Conservation (phyloP, 2,797 vertebrate species). For the Dermochelys coriacea region DNA sequence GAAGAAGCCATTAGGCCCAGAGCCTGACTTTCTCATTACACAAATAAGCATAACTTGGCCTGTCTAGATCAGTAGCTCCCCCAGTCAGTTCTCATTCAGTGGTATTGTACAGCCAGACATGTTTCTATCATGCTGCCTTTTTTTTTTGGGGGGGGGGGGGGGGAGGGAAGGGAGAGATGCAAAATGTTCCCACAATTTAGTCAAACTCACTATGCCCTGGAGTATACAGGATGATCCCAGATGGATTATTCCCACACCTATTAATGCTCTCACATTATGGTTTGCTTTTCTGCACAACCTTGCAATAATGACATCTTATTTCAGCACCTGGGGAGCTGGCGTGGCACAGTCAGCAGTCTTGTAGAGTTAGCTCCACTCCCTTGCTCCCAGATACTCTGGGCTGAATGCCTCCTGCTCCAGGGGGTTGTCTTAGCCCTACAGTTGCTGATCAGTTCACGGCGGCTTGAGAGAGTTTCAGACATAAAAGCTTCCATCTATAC, state of each 20-base stretch:
- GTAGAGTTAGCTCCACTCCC: neutral
- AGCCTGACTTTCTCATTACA: neutral
- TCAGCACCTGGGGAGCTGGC: accelerated
- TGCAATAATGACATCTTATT: neutral
- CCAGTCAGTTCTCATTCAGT: neutral
- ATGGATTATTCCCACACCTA: neutral
- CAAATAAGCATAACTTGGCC: neutral
- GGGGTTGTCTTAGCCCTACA: neutral
- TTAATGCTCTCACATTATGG: neutral
- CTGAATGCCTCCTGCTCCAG: neutral
- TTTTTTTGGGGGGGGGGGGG: too few species aligned
- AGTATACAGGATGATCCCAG: neutral
- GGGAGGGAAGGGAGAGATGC: too few species aligned
- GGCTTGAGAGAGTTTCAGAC: neutral
- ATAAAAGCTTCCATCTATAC: neutral
- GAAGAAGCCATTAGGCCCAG: neutral
- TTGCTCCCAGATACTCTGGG: neutral
- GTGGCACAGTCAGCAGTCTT: accelerated
- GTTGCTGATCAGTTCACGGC: neutral
- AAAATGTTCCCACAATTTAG: neutral
- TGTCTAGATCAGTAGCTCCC: neutral
- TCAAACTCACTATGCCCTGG: neutral
- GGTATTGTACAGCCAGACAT: neutral
- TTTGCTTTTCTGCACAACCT: neutral
- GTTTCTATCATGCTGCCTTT: neutral